phyloP scores from a whole-genome alignment of 2,888 invertebrate species.

The Homarus gammarus region DNA sequence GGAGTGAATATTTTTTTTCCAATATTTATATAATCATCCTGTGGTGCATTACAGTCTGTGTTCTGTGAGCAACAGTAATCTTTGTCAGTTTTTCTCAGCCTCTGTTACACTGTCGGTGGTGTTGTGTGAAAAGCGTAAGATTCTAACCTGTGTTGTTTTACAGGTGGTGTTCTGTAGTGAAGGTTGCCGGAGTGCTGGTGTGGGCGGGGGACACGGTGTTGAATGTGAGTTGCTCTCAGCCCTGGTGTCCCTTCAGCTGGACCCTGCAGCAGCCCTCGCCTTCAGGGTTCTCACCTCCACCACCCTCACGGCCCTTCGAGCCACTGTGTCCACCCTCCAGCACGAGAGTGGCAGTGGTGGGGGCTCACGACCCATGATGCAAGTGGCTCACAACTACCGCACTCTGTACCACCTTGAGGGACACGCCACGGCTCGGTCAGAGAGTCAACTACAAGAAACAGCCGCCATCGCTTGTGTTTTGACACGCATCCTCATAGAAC shows the following conservation, averaged over 20 bases:
- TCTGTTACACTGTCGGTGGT: too few relatives aligned
- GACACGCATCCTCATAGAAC: conserved; percentile 48
- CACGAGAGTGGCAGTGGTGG: conserved; percentile 18
- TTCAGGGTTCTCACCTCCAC: conserved; percentile 48
- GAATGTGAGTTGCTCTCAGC: conserved; percentile 59
- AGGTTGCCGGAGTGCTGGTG: conserved; percentile 30
- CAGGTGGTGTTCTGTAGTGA: conserved; percentile 73
- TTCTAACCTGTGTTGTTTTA: too few relatives aligned
- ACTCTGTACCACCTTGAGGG: conserved; percentile 58
- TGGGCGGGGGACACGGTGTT: conserved; percentile 41
- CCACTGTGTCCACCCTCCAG: conserved; percentile 18
- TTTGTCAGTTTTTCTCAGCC: too few relatives aligned
- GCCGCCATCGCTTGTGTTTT: conserved; percentile 57
- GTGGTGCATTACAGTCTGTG: too few relatives aligned
- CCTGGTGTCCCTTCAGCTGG: conserved; percentile 65
- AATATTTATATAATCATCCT: too few relatives aligned
- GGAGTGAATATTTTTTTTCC: too few relatives aligned
- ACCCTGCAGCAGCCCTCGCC: conserved; percentile 62
- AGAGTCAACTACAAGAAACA: conserved; percentile 57
- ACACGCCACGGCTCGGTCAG: conserved; percentile 60
- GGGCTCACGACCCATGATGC: conserved; percentile 32
- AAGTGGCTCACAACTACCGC: conserved; percentile 31
- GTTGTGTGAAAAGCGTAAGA: too few relatives aligned
- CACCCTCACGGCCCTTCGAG: conserved; percentile 33
- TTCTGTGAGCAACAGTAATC: too few relatives aligned